Evolutionary conservation across 2,888 invertebrate species (phyloP), one percentile per base, ranked within the genome.

Genomic region (Eilema depressum): DNA sequence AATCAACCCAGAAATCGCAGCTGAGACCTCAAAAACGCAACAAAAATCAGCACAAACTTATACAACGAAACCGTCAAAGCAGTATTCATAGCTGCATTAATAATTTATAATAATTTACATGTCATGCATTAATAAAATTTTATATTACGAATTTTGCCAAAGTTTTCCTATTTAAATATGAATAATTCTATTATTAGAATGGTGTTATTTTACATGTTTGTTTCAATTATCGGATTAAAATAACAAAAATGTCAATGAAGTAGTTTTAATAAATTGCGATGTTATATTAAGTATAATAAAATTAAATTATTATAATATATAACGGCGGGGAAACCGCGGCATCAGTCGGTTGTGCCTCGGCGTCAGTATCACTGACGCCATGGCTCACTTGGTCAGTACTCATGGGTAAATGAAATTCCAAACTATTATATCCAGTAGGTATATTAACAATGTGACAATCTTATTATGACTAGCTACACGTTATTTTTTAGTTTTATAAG

Each of bases 31-130:
- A 47, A 1, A 20, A 47, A 47, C 20, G 47, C 47, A 7, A 47
- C 47, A 20, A 53, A 53, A 8, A 53, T 8, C n/a, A n/a, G 17
- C n/a, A 53, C n/a, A 20, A n/a, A 53, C n/a, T n/a, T 53, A n/a
- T 53, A 53, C n/a, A 20, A n/a, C 47, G 53, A 10, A 47, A 53
- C 2, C 53, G 10, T 20, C 5, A n/a, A n/a, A 0, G 53, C 2
- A n/a, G n/a, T 53, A 53, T n/a, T 53, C 2, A 53, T 47, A 53
- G 53, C n/a, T 53, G n/a, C 53, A 53, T 53, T 53, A 53, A 53
- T n/a, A n/a, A n/a, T n/a, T n/a, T n/a, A 53, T 53, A n/a, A 53
- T 53, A 10, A 53, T 53, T 53, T 53, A n/a, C 53, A 53, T 53
- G 8, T 4, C 53, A 53, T 53, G 8, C 2, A 53, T 53, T 53